Evolutionary conservation across 2,888 invertebrate species (phyloP).

Genomic region (Formica aserva): DNA sequence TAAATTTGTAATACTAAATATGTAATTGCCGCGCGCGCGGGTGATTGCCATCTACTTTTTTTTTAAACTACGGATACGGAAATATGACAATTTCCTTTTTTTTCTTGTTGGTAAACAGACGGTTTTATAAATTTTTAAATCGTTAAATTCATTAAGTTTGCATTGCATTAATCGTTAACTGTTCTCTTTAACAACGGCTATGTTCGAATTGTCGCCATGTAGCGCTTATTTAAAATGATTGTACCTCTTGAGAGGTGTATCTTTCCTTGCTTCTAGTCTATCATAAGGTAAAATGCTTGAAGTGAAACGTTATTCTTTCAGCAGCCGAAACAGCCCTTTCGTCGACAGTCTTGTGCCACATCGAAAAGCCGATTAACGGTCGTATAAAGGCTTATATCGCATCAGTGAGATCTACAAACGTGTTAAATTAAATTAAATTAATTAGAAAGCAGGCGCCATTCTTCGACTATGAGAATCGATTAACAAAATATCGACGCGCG

Average conservation of each 20-base stretch:
- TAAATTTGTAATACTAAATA: not conserved
- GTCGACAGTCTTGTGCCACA: conserved; percentile 33
- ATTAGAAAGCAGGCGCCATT: not conserved
- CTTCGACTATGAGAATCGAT: not conserved
- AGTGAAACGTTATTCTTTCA: conserved; percentile 31
- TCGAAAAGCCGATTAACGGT: not conserved
- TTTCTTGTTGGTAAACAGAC: not conserved
- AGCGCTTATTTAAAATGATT: conserved; percentile 30
- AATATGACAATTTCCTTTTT: not conserved
- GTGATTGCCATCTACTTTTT: not conserved
- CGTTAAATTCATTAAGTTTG: not conserved
- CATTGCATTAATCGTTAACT: not conserved
- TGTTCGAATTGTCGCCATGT: not conserved
- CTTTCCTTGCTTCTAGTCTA: conserved; percentile 55
- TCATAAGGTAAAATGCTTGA: conserved; percentile 13
- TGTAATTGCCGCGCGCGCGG: not conserved
- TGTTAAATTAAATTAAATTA: not conserved
- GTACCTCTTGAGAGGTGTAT: conserved; percentile 20
- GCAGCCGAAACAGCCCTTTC: conserved; percentile 32
- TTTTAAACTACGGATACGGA: not conserved
- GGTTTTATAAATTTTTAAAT: conserved; percentile 33
- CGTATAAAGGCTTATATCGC: conserved; percentile 14
- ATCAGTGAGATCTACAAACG: not conserved
- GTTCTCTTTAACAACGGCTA: not conserved
- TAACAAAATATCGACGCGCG: conserved; percentile 11